phyloP scores from a whole-genome alignment of 2,888 invertebrate species.

The Campopleginae sp. region DNA sequence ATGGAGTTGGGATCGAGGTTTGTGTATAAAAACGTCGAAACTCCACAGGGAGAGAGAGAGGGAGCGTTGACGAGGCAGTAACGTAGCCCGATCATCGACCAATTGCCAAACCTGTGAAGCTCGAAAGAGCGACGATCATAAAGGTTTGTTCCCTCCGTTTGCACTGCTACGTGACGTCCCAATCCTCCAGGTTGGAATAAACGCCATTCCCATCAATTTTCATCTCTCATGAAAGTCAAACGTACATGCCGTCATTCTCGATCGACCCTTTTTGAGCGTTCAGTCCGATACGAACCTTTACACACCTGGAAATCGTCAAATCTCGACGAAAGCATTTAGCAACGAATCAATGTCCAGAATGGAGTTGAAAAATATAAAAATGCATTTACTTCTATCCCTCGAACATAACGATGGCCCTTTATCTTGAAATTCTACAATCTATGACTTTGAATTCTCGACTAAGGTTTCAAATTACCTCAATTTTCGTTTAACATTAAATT shows the following conservation, averaged over 20 bases:
- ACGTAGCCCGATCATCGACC: conserved; percentile 5
- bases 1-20: not conserved
- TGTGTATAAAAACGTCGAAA: conserved; percentile 31
- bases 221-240: not conserved
- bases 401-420: not conserved
- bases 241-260: conserved; percentile 45
- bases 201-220: not conserved
- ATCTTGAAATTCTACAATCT: not conserved
- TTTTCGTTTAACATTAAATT: not conserved
- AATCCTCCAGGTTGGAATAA: not conserved
- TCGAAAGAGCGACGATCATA: conserved; percentile 11
- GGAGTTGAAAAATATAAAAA: not conserved
- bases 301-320: not conserved
- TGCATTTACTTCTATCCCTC: not conserved
- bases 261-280: conserved; percentile 59
- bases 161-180: not conserved
- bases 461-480: not conserved
- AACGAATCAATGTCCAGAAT: not conserved
- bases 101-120: not conserved
- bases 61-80: not conserved
- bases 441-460: not conserved
- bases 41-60: not conserved
- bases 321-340: not conserved
- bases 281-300: conserved; percentile 7
- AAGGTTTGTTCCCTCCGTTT: conserved; percentile 19